A percentile compares a stretch with the other conserved stretches of the same genome.
Evolutionary conservation across 2,797 vertebrate species (phyloP).

Genomic region (Euthynnus affinis): DNA sequence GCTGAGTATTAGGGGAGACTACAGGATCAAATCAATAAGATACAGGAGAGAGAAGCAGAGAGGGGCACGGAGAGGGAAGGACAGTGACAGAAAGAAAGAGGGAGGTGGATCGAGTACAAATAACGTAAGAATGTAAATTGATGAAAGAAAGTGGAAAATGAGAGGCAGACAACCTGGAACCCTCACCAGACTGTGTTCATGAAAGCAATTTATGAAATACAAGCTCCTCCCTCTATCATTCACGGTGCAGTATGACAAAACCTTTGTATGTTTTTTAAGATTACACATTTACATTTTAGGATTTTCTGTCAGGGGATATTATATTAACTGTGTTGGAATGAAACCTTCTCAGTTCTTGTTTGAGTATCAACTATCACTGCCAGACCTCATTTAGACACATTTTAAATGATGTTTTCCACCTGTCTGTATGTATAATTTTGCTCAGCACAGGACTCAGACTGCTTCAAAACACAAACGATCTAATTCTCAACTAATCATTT

Average conservation of each 20-base stretch:
- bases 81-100: conserved; percentile 8
- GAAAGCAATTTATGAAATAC: conserved; percentile 4
- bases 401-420: conserved; percentile 36
- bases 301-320: conserved; percentile 11
- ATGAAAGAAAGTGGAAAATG: conserved; percentile 8
- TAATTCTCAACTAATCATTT: conserved; percentile 17
- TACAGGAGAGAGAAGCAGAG: conserved; percentile 22
- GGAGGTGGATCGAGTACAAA: conserved; percentile 17
- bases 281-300: neutral
- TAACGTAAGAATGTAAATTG: conserved; percentile 32
- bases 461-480: conserved; percentile 13
- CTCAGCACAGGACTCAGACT: neutral
- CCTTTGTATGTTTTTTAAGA: neutral
- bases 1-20: conserved; percentile 37
- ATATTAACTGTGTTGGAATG: conserved; percentile 3
- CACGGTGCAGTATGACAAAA: too few relatives aligned
- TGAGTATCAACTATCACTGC: conserved; percentile 30
- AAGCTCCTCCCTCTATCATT: conserved; percentile 13
- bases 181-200: neutral
- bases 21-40: conserved; percentile 64
- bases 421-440: conserved; percentile 20
- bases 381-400: conserved; percentile 22
- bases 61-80: conserved; percentile 36
- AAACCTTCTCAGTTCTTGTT: conserved; percentile 27
- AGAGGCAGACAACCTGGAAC: conserved; percentile 15